Base-by-base conservation (phyloP, 2,113 vertebrate species). In the Eclectus roratus region DNA sequence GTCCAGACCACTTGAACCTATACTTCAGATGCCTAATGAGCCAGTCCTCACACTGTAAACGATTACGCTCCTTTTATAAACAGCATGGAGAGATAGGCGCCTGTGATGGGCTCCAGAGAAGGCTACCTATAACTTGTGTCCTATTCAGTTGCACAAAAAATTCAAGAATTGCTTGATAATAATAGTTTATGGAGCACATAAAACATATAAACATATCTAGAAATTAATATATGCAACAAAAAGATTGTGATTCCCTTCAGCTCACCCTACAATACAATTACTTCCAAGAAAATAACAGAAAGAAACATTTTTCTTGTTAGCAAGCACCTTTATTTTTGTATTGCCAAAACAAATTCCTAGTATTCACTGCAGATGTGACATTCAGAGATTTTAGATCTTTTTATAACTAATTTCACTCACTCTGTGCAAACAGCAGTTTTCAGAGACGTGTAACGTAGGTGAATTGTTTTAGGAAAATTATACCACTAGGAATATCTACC, bases 361-460 rank as follows among this genome's bases (percentile, higher is more conserved):
- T 29, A 58, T 66, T 86, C 69, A 78, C 27, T 74, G n/a, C 29
- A 88, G 50, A 63, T 35, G 10, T 18, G 13, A 24, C 43, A 65
- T 70, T 78, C 53, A 35, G 76, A 85, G 27, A 35, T 53, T 88
- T 80, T 0, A 70, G 52, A n/a, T 33, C 2, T 73, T 88, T 83
- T 58, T 70, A 33, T 53, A 50, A 83, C 11, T 70, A 63, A 53
- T 92, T 77, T 46, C 49, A 70, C 20, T 66, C n/a, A 70, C 7
- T 66, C 31, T 46, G 46, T 43, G 44, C 27, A 90, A 91, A 85
- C 19, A 18, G 44, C 20, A 61, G 4, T 77, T 88, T 93, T 78
- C 58, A 70, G 37, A 80, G 46, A 74, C 0, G 1, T 44, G 23
- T 52, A 55, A 83, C 0, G 0, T 47, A 33, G 10, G 33, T 50